Evolutionary conservation across 2,113 vertebrate species (phyloP), one percentile per base, ranked within the genome.

Genomic region (Prionailurus viverrinus): DNA sequence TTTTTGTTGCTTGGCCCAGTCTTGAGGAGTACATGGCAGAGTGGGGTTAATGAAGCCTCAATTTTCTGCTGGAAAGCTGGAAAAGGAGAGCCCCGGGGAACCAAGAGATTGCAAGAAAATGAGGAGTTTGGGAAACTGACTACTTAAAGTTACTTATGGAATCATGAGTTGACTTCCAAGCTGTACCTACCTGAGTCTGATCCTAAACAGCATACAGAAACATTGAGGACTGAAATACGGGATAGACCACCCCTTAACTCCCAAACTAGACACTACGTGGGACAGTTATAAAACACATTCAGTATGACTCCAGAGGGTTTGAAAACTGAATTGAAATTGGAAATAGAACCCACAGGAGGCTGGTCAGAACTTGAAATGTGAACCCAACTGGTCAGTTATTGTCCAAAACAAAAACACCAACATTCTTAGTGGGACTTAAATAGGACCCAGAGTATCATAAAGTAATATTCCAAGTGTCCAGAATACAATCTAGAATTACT

Each of bases 271-370:
- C 21, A 80, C 87, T 66, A 33, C 7, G 7, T 76, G 41, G 89
- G n/a, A 53, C 39, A 65, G 21, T 94, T 94, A 84, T 48, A 51
- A 73, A 96, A 80, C n/a, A 66, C 6, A 66, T 58, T 91, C 41
- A 84, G 1, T 80, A 53, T 85, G 65, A 45, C 71, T 29, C 2
- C 36, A 73, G 31, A 89, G 45, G 1, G 41, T 82, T 92, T 89
- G 71, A 36, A 96, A 68, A 96, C 39, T 91, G 74, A 95, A 91
- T n/a, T 93, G 65, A 89, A 45, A 78, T 86, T 89, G 90, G 88
- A 94, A 89, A 89, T 80, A 69, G 15, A 94, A 55, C 13, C 45
- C 41, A 91, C 19, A 95, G 65, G 94, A 84, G n/a, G 18, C 79
- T 80, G 39, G 8, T 89, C 58, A 79, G 79, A 95, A 94, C 73